A percentile compares a stretch with the other conserved stretches of the same genome.
These are phyloP conservation scores for Sitodiplosis mosellana DNA, from an alignment of 1,140 invertebrate species.

Conservation along the genomic window DNA sequence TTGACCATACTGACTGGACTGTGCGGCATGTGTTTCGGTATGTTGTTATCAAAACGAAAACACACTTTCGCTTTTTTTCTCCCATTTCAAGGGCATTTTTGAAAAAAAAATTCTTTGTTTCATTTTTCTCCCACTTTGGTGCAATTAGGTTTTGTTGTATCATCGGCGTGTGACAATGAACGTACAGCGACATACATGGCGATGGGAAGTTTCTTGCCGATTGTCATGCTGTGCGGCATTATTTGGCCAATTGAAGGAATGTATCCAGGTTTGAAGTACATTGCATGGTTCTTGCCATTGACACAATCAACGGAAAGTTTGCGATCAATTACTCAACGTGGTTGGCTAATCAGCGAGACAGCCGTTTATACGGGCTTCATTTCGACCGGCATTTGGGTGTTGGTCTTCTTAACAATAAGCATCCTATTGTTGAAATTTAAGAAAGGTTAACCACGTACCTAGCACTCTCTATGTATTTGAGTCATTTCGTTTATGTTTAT, in stretches of 20 bases:
- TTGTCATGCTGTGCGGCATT: conserved; percentile 73
- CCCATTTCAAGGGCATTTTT: not conserved
- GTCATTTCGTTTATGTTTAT: too few relatives aligned
- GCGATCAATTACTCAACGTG: conserved; percentile 68
- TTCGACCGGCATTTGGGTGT: conserved; percentile 66
- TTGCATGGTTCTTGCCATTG: conserved; percentile 58
- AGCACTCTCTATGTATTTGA: not conserved
- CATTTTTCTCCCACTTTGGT: not conserved
- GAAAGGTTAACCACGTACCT: conserved; percentile 52
- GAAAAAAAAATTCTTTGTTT: too few relatives aligned
- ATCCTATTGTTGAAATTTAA: conserved; percentile 67
- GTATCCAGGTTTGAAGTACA: conserved; percentile 54
- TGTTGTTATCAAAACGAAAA: conserved; percentile 11
- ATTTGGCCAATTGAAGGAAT: conserved; percentile 60
- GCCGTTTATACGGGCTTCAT: conserved; percentile 75
- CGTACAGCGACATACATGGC: conserved; percentile 82
- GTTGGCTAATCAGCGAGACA: conserved; percentile 59
- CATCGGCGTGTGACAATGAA: conserved; percentile 72
- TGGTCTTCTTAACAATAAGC: conserved; percentile 59
- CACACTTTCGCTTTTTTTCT: not conserved
- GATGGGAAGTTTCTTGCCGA: conserved; percentile 82
- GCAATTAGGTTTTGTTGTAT: conserved; percentile 64
- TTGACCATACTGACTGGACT: conserved; percentile 68
- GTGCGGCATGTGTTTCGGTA: conserved; percentile 85
- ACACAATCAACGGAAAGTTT: conserved; percentile 88